phyloP scores from a whole-genome alignment of 2,797 vertebrate genomes.

The Pantherophis vulpinus region DNA sequence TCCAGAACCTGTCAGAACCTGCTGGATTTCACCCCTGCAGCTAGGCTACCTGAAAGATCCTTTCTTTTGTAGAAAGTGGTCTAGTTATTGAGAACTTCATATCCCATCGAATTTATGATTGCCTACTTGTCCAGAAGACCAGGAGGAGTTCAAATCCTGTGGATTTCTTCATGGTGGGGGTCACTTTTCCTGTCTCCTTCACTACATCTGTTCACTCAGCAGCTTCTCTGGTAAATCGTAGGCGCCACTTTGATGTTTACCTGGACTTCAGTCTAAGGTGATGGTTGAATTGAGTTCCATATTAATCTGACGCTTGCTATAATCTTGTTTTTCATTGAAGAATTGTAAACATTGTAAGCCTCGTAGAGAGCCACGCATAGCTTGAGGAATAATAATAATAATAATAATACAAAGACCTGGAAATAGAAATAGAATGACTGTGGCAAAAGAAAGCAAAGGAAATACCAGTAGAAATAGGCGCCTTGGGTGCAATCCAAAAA shows the following conservation, averaged over 20 bases:
- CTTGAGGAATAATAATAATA: neutral
- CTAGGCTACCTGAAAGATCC: neutral
- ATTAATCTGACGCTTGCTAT: neutral
- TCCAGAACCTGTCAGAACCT: no score
- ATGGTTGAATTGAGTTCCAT: neutral
- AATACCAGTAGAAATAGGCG: neutral
- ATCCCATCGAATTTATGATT: neutral
- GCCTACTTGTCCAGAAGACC: neutral
- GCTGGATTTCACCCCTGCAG: neutral
- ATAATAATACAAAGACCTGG: neutral
- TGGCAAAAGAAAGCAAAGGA: neutral
- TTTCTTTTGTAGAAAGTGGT: neutral
- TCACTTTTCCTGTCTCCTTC: neutral
- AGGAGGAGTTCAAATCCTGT: no score
- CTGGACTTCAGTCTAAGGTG: neutral
- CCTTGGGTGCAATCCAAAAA: neutral
- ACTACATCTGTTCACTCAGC: neutral
- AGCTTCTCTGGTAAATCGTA: neutral
- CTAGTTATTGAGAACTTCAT: neutral
- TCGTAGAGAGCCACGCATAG: neutral
- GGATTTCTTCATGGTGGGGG: neutral
- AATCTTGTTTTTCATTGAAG: neutral
- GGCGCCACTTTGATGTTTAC: neutral
- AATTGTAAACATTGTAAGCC: neutral
- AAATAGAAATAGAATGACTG: neutral